Percentiles rank a stretch among this genome's conserved stretches.
Conservation (phyloP, 2,888 invertebrate genomes). For the Andrena praecox region DNA sequence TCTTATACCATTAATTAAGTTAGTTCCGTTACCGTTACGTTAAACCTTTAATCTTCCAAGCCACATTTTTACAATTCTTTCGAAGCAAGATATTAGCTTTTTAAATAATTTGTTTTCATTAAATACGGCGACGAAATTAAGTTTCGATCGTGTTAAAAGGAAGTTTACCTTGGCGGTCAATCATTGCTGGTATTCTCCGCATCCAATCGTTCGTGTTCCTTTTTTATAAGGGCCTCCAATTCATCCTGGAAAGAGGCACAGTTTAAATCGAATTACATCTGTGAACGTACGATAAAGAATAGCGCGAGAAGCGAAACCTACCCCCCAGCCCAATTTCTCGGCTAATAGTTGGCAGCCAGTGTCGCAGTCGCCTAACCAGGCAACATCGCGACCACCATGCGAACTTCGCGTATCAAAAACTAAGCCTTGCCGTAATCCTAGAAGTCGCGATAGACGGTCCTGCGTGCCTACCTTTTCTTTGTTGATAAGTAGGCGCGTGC, state of each 20-base stretch:
- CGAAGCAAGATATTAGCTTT: constrained; percentile 26
- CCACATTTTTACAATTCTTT: constrained; percentile 13
- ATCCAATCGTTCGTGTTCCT: constrained; percentile 87
- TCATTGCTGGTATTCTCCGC: constrained; percentile 68
- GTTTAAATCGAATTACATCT: constrained; percentile 4
- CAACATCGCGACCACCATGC: constrained; percentile 89
- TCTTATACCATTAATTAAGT: constrained; percentile 1
- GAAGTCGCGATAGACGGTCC: constrained; percentile 81
- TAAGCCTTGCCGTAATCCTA: constrained; percentile 87
- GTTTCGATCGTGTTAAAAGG: constrained; percentile 3
- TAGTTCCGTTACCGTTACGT: background rate
- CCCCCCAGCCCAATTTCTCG: constrained; percentile 92
- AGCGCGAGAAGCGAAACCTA: constrained; percentile 82
- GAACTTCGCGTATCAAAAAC: constrained; percentile 89
- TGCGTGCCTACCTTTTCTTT: constrained; percentile 88
- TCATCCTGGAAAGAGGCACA: constrained; percentile 86
- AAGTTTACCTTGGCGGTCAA: constrained; percentile 35
- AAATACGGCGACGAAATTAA: constrained; percentile 22
- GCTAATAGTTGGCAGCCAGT: constrained; percentile 91
- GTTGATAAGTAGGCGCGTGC: constrained; percentile 95
- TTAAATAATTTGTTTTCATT: constrained; percentile 2
- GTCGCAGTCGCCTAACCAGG: constrained; percentile 93
- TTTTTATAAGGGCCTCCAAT: constrained; percentile 86
- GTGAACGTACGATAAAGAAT: background rate
- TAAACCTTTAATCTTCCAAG: constrained; percentile 7